Percentiles rank a stretch among this genome's conserved stretches.
Evolutionary conservation across 37 sponge, comb jelly and placozoan genomes (phyloP).

Genomic region (Aplysina aerophoba): DNA sequence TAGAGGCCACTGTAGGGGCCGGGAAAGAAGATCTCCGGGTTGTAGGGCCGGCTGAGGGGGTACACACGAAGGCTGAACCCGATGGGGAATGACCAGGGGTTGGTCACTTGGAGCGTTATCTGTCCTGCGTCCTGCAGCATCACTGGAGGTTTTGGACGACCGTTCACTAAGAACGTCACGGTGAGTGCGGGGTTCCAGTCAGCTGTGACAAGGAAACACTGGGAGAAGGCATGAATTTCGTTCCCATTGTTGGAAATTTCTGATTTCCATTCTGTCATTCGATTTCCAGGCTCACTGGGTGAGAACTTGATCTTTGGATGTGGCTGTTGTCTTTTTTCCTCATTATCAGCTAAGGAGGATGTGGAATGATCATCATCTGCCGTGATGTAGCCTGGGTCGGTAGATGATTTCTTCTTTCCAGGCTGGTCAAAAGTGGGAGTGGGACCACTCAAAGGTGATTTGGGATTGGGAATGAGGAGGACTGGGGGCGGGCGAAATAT

Average conservation of each 20-base stretch:
- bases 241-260: conserved; percentile 9
- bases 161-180: conserved; percentile 2
- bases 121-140: neutral
- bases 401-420: neutral
- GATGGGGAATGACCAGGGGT: conserved; percentile 23
- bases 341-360: neutral
- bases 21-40: conserved; percentile 30
- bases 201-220: too few relatives aligned
- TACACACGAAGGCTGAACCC: conserved; percentile 24
- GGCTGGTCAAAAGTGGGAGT: too few relatives aligned
- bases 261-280: neutral
- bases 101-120: conserved; percentile 3
- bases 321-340: neutral
- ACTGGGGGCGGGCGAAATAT: conserved; percentile 22
- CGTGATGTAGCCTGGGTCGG: neutral
- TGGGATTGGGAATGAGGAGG: conserved; percentile 1
- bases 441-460: too few relatives aligned
- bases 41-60: conserved; percentile 22
- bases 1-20: conserved; percentile 4
- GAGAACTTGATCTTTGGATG: neutral
- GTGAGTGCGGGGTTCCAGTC: conserved; percentile 16
- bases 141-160: neutral
- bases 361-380: neutral
- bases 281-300: neutral
- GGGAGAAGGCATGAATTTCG: conserved; percentile 6